Percentiles rank a stretch among this genome's conserved stretches.
Evolutionary conservation across 2,888 invertebrate genomes (phyloP).

Genomic region (Pseudanteris insignis): DNA sequence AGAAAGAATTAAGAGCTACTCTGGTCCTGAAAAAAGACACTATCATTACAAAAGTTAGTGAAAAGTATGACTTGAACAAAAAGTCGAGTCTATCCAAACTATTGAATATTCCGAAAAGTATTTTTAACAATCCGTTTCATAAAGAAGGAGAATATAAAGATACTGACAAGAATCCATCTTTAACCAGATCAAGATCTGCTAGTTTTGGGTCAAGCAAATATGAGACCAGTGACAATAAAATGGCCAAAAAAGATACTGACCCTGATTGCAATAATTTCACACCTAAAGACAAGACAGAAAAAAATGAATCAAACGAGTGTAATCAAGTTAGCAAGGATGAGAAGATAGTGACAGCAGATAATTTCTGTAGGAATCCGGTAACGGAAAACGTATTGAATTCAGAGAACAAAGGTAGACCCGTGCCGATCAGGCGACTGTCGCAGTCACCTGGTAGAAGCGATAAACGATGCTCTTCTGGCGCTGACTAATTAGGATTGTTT

Average conservation of each 20-base stretch:
- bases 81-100: slow-evolving; percentile 59
- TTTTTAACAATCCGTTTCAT: slow-evolving; percentile 60
- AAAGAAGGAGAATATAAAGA: slow-evolving; percentile 50
- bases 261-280: too few species aligned
- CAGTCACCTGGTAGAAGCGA: slow-evolving; percentile 28
- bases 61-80: slow-evolving; percentile 46
- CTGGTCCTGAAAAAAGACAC: slow-evolving; percentile 68
- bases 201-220: slow-evolving; percentile 50
- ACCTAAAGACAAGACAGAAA: too few species aligned
- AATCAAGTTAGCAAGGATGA: not conserved
- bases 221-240: too few species aligned
- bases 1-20: slow-evolving; percentile 67
- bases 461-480: not conserved
- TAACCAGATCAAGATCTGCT: slow-evolving; percentile 50
- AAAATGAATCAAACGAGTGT: not conserved
- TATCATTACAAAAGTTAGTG: slow-evolving; percentile 52
- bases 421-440: slow-evolving; percentile 25
- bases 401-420: slow-evolving; percentile 8
- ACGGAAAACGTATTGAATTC: too few species aligned
- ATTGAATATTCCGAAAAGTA: slow-evolving; percentile 59
- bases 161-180: too few species aligned
- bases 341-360: not conserved
- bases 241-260: too few species aligned
- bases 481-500: not conserved
- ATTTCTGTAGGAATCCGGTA: too few species aligned